These are phyloP conservation scores for Hippocampus kuda DNA, from an alignment of 2,797 vertebrate genomes.

Conservation along the genomic window DNA sequence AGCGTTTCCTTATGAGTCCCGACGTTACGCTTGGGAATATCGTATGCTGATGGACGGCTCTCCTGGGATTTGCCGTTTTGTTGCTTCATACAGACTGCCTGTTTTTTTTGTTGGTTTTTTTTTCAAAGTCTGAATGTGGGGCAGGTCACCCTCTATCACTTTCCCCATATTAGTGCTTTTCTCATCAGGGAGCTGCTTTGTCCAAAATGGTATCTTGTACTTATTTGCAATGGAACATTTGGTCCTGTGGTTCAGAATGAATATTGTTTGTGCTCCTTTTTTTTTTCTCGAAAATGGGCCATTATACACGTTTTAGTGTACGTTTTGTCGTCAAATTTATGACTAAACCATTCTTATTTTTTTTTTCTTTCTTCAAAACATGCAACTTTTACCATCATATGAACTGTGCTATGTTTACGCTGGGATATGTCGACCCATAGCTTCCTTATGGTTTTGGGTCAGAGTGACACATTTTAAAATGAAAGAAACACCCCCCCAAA, in stretches of 20 bases:
- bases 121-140: constrained; percentile 27
- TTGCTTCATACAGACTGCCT: constrained; percentile 48
- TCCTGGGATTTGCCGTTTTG: constrained; percentile 45
- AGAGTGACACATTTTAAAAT: too few relatives aligned
- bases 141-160: constrained; percentile 2
- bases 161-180: constrained; percentile 35
- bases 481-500: too few relatives aligned
- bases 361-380: too few relatives aligned
- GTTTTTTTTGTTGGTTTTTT: constrained; percentile 38
- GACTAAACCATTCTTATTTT: too few relatives aligned
- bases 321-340: too few relatives aligned
- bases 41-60: constrained; percentile 52
- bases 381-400: too few relatives aligned
- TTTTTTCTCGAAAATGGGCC: too few relatives aligned
- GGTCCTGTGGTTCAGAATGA: too few relatives aligned
- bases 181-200: constrained; percentile 45
- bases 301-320: too few relatives aligned
- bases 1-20: constrained; percentile 45
- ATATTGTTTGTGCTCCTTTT: too few relatives aligned
- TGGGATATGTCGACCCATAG: neutral
- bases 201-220: neutral
- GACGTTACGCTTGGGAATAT: constrained; percentile 42
- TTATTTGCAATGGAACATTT: neutral
- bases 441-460: neutral
- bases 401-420: too few relatives aligned